These are phyloP conservation scores for Drosophila lutescens DNA, from an alignment of 2,888 invertebrate species.

Conservation along the genomic window DNA sequence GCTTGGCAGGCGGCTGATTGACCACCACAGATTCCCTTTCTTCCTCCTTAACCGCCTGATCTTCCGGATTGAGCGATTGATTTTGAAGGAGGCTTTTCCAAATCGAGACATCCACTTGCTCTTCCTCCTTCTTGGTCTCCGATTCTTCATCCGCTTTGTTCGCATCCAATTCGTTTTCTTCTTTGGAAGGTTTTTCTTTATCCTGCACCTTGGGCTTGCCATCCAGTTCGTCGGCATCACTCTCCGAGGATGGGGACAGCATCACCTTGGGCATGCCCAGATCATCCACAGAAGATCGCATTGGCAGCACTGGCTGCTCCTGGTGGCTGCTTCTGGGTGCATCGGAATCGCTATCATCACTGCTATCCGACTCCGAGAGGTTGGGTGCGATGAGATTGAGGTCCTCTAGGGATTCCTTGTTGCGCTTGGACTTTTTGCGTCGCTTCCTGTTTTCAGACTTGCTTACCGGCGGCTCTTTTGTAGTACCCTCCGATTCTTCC, in stretches of 20 bases:
- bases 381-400: conserved; percentile 92
- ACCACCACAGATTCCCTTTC: conserved; percentile 21
- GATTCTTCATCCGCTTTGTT: conserved; percentile 31
- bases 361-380: conserved; percentile 93
- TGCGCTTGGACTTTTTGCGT: conserved; percentile 82
- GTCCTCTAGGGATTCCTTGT: conserved; percentile 85
- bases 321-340: conserved; percentile 38
- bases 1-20: conserved; percentile 78
- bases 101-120: conserved; percentile 66
- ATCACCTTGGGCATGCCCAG: conserved; percentile 80
- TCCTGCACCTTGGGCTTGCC: conserved; percentile 15
- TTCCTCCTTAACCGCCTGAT: conserved; percentile 30
- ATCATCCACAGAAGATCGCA: conserved; percentile 61
- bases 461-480: background rate
- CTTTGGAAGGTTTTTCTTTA: conserved; percentile 2
- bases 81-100: conserved; percentile 81
- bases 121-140: conserved; percentile 27
- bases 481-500: conserved; percentile 16
- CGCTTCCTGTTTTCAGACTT: conserved; percentile 76
- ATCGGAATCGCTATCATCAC: conserved; percentile 87
- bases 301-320: conserved; percentile 44
- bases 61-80: conserved; percentile 50
- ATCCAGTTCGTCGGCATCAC: conserved; percentile 66
- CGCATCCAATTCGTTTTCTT: conserved; percentile 21
- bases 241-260: conserved; percentile 82